Evolutionary conservation across 2,888 invertebrate species (phyloP).

Genomic region (Pemphredon lugubris): DNA sequence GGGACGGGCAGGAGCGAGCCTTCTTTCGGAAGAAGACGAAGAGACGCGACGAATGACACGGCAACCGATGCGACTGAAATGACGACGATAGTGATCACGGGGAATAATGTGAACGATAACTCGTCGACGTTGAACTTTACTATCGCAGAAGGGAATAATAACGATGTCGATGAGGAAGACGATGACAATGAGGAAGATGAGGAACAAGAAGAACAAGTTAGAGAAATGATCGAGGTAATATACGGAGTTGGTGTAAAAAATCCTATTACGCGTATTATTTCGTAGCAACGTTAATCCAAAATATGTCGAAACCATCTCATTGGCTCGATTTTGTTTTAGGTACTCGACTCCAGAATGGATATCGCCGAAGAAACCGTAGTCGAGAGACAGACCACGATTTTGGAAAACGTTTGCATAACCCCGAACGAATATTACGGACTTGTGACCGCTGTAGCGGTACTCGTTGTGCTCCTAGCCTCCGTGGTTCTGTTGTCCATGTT

Average conservation of each 20-base stretch:
- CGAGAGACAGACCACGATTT: constrained; percentile 82
- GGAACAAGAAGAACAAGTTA: constrained; percentile 87
- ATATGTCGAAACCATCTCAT: too few species aligned
- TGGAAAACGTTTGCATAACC: constrained; percentile 90
- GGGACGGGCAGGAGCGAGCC: constrained; percentile 91
- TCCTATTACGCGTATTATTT: not conserved
- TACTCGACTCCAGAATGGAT: constrained; percentile 87
- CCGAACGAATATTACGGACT: constrained; percentile 92
- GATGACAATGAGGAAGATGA: constrained; percentile 82
- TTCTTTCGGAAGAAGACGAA: constrained; percentile 89
- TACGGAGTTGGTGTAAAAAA: too few species aligned
- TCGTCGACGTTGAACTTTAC: constrained; percentile 46
- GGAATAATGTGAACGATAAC: constrained; percentile 39
- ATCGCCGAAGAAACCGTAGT: constrained; percentile 78
- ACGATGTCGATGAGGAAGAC: constrained; percentile 77
- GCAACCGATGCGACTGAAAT: constrained; percentile 66
- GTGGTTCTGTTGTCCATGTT: constrained; percentile 88
- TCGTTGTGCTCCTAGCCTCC: constrained; percentile 88
- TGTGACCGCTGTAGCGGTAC: constrained; percentile 89
- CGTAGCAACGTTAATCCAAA: not conserved
- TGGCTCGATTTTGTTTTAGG: constrained; percentile 84
- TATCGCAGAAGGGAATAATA: constrained; percentile 54
- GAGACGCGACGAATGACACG: constrained; percentile 80
- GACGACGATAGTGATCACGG: constrained; percentile 73
- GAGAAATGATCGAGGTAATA: constrained; percentile 93